Conservation (phyloP, 2,113 vertebrate species). For the Mustela lutreola region DNA sequence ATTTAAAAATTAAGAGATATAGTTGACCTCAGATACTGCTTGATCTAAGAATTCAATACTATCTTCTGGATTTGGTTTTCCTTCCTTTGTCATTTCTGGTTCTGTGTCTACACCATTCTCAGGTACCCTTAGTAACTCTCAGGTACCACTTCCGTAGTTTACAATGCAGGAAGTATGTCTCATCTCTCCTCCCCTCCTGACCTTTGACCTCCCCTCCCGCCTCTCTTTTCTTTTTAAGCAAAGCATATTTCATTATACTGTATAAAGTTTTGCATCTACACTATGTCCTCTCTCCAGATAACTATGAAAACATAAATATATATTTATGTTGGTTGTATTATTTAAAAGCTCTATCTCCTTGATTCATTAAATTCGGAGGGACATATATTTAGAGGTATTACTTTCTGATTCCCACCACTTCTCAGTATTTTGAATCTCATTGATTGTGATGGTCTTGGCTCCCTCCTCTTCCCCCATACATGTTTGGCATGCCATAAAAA, state of each 20-base stretch:
- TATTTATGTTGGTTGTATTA: neutral
- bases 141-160: neutral
- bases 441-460: neutral
- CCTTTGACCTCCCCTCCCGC: neutral
- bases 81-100: neutral
- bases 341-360: neutral
- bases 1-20: neutral
- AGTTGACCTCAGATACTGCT: neutral
- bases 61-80: neutral
- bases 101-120: neutral
- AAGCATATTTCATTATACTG: neutral
- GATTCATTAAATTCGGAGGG: slow-evolving; percentile 1
- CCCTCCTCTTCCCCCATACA: too few relatives aligned
- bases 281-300: neutral
- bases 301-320: neutral
- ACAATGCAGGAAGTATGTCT: neutral
- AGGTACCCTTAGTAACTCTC: neutral
- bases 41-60: neutral
- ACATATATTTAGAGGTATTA: neutral
- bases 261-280: neutral
- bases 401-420: neutral
- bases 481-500: neutral
- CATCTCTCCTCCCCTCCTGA: neutral
- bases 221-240: neutral
- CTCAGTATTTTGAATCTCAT: neutral